Evolutionary conservation across 1,140 invertebrate genomes (phyloP).

Genomic region (Brachionus manjavacas): DNA sequence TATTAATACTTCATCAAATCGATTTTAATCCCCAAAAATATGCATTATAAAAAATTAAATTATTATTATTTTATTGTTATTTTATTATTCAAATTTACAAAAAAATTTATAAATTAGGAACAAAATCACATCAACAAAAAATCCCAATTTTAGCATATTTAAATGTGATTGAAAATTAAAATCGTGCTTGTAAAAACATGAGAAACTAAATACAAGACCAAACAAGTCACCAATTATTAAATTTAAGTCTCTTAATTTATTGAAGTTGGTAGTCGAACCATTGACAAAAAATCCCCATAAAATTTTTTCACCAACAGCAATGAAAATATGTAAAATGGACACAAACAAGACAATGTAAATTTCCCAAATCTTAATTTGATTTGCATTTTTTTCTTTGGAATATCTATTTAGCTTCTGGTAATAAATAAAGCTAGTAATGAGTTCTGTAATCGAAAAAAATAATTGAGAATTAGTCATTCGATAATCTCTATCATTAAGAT

Average conservation of each 20-base stretch:
- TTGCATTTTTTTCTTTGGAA: neutral
- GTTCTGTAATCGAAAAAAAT: conserved; percentile 8
- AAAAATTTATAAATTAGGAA: neutral
- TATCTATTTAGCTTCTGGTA: neutral
- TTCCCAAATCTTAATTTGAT: neutral
- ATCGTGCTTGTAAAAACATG: neutral
- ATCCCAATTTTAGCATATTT: neutral
- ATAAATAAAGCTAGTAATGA: neutral
- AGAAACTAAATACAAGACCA: neutral
- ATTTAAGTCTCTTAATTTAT: conserved; percentile 35
- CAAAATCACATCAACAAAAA: neutral
- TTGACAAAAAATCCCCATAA: conserved; percentile 37
- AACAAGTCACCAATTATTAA: conserved; percentile 14
- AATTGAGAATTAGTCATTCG: conserved; percentile 38
- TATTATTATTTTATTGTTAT: no score
- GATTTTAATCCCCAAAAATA: no score
- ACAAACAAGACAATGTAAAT: neutral
- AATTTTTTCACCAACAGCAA: conserved; percentile 14
- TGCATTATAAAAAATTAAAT: no score
- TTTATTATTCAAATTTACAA: neutral
- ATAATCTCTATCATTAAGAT: conserved; percentile 36
- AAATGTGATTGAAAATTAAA: neutral
- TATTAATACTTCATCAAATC: no score
- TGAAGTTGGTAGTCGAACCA: neutral
- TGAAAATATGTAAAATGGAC: neutral